These are phyloP conservation scores for Lamproptera curius DNA, from an alignment of 2,888 invertebrate genomes.

Conservation along the genomic window DNA sequence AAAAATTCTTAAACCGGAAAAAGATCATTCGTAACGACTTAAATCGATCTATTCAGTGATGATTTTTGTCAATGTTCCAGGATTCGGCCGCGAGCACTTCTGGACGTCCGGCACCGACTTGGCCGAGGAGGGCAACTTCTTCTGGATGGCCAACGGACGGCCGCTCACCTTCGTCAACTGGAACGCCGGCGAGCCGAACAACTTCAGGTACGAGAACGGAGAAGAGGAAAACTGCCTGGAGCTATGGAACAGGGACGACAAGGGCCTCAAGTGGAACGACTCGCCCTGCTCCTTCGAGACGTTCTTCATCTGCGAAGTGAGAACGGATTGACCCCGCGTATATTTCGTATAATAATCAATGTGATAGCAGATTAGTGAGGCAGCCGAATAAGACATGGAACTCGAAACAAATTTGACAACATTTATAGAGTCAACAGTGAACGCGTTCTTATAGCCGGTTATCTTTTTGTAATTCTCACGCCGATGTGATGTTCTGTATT, in stretches of 20 bases:
- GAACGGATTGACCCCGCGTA: slow-evolving; percentile 60
- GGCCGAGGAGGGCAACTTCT: slow-evolving; percentile 93
- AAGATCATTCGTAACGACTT: not conserved
- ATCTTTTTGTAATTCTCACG: no score
- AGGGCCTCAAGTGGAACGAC: slow-evolving; percentile 95
- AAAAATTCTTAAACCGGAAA: not conserved
- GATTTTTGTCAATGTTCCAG: slow-evolving; percentile 59
- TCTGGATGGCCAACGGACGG: slow-evolving; percentile 95
- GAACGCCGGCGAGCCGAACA: slow-evolving; percentile 96
- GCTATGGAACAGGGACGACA: slow-evolving; percentile 94
- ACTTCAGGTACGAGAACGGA: slow-evolving; percentile 95
- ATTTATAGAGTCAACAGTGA: no score
- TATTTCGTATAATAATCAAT: slow-evolving; percentile 27
- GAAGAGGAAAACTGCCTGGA: slow-evolving; percentile 96
- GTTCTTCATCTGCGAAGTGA: slow-evolving; percentile 93
- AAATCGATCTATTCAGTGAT: not conserved
- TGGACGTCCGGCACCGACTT: slow-evolving; percentile 96
- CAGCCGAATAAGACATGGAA: no score
- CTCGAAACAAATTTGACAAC: no score
- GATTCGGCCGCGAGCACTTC: slow-evolving; percentile 93
- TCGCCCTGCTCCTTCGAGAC: slow-evolving; percentile 96
- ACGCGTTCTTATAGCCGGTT: no score
- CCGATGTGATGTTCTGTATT: no score
- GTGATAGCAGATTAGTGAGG: slow-evolving; percentile 48
- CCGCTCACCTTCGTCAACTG: slow-evolving; percentile 94